Base-by-base conservation (phyloP, 1,140 invertebrate genomes). In the Colletes gigas region DNA sequence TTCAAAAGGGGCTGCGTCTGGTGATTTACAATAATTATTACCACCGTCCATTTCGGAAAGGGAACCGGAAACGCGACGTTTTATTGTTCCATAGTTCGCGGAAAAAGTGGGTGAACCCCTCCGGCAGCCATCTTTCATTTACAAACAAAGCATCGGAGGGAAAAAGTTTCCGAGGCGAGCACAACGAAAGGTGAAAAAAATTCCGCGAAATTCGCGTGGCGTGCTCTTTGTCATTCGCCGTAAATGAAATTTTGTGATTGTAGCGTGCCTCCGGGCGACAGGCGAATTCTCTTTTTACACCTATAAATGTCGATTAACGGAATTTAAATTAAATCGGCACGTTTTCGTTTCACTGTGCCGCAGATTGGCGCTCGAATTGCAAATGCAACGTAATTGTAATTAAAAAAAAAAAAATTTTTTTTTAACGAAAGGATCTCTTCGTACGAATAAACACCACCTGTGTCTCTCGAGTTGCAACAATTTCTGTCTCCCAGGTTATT, bases 81-180 rank as follows among this genome's bases (percentile, higher is more conserved):
- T 57, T 79, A 79, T 79, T 73, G 60, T 79, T 65, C 69, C 50
- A 8, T 14, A 30, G 60, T 21, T 44, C 10, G 30, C 10, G 30
- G 52, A 79, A 73, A 79, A 79, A 65, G 41, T 73, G 57, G 77
- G 77, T 73, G 60, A 73, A 79, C 50, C 77, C 74, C 17, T 19
- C 39, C 69, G 60, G 60, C 54, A 50, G 39, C 77, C 19, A 79
- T 79, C 69, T 50, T 79, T 79, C 77, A 79, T 79, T 79, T 59
- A 65, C 77, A 79, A 73, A 79, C 77, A 79, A 79, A 79, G 52
- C 47, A 65, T 30, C 52, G 50, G 62, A 12, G 14, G 30, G 68
- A 73, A 73, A 73, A 79, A 60, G 72, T 79, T 70, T 71, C 73
- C 60, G 69, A 72, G 63, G 50, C 60, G 70, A 79, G 62, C 50